Evolutionary conservation across 2,113 vertebrate genomes (phyloP).

Genomic region (Ceuthmochares aereus): DNA sequence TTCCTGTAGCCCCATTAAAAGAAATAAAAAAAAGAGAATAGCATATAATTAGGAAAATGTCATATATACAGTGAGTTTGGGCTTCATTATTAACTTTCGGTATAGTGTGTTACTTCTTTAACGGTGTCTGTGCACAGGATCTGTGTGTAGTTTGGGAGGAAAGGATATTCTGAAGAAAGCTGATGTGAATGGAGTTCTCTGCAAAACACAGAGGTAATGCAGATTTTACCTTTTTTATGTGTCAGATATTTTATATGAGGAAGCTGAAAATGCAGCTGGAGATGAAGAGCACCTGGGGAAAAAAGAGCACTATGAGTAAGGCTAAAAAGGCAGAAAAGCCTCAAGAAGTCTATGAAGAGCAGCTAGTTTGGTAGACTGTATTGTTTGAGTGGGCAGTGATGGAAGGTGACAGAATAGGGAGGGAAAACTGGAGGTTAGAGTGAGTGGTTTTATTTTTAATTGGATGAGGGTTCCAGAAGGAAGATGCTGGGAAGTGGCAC

Average conservation of each 20-base stretch:
- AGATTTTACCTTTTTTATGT: background rate
- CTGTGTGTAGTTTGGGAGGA: background rate
- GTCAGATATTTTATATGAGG: background rate
- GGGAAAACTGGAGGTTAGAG: background rate
- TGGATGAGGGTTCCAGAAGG: background rate
- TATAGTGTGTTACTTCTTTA: background rate
- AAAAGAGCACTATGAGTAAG: background rate
- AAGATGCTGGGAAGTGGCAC: background rate
- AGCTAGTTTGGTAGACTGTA: background rate
- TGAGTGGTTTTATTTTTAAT: constrained; percentile 31
- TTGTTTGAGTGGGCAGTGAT: background rate
- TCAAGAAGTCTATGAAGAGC: background rate
- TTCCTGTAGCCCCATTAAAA: background rate
- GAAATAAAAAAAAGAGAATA: background rate
- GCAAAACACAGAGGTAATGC: background rate
- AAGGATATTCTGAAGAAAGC: background rate
- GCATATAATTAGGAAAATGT: background rate
- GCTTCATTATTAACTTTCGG: background rate
- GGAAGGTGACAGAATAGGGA: background rate
- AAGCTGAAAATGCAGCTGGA: background rate
- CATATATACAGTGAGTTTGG: background rate
- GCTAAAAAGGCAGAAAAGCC: background rate
- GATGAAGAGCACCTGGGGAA: background rate
- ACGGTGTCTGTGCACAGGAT: background rate
- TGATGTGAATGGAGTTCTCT: background rate